phyloP scores from a whole-genome alignment of 1,140 invertebrate species.

The Aricia agestis region DNA sequence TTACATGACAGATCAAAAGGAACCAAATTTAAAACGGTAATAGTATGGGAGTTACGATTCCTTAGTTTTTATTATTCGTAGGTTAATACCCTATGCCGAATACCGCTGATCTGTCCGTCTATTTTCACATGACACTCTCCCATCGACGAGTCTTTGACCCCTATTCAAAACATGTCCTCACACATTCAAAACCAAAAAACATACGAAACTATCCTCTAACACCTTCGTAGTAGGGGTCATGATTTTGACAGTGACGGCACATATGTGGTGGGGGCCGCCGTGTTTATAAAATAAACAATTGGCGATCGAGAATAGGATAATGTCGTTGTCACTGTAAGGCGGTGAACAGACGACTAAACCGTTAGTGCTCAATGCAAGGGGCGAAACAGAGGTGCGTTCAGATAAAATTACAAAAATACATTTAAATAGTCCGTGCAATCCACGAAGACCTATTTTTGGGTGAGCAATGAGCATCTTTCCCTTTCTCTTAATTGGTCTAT shows the following conservation, averaged over 20 bases:
- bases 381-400: not conserved
- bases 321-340: conserved; percentile 54
- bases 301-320: conserved; percentile 56
- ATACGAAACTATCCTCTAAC: conserved; percentile 19
- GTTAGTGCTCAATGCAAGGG: conserved; percentile 20
- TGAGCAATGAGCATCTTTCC: too few species aligned
- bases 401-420: too few species aligned
- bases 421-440: too few species aligned
- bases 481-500: too few species aligned
- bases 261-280: conserved; percentile 31
- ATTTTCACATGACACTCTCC: conserved; percentile 38
- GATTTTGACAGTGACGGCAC: not conserved
- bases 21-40: too few species aligned
- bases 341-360: conserved; percentile 40
- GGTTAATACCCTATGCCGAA: conserved; percentile 18
- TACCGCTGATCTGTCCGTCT: conserved; percentile 24
- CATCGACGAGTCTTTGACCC: conserved; percentile 48
- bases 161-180: conserved; percentile 47
- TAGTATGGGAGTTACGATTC: too few species aligned
- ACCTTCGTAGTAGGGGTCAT: conserved; percentile 9
- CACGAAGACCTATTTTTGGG: too few species aligned
- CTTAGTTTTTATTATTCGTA: too few species aligned
- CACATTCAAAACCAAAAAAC: conserved; percentile 12
- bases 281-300: conserved; percentile 61
- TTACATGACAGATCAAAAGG: too few species aligned